Evolutionary conservation across 2,888 invertebrate genomes (phyloP), one percentile per base, ranked within the genome.

Genomic region (Machimus atricapillus): DNA sequence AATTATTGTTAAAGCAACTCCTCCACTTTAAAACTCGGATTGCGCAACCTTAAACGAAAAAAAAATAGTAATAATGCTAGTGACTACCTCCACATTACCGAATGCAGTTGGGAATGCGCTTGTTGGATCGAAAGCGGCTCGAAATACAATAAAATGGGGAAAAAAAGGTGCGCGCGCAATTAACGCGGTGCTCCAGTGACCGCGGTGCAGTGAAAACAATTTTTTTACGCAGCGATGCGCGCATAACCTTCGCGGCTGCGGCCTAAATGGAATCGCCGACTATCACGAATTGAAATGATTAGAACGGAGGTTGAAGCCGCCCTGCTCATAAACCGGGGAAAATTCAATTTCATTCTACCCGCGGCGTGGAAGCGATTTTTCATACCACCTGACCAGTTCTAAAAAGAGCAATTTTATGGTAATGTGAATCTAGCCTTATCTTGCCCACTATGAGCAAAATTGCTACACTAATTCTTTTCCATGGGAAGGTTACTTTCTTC

Each of bases 201-300:
- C 74, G 85, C 58, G 74, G 74, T 85, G 85, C 74, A 85, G 74
- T 85, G 85, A 85, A 74, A 85, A 85, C 43, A 27, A 34, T 73
- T 85, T 23, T 46, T 43, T 74, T 40, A 43, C 73, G 74, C 85
- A 85, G 23, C 46, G 73, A 46, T 43, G 73, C 46, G 85, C 43
- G 27, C 46, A 74, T 85, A 85, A 85, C 85, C 85, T 85, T 85
- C 85, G 52, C 43, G 27, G 66, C 27, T 40, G 23, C 46, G 66
- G 46, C 56, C 40, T 66, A 83, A 66, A 46, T 66, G 66, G 56
- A 58, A 83, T 40, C 82, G 37, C 27, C 19, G 37, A 14, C 34
- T 34, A 66, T 52, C 14, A 56, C 34, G 58, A 19, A 66, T 66
- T 66, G 31, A n/a, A 66, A 6, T 9, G 58, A 81, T 27, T 81